phyloP scores from a whole-genome alignment of 2,888 invertebrate species.

The Athalia rosae region DNA sequence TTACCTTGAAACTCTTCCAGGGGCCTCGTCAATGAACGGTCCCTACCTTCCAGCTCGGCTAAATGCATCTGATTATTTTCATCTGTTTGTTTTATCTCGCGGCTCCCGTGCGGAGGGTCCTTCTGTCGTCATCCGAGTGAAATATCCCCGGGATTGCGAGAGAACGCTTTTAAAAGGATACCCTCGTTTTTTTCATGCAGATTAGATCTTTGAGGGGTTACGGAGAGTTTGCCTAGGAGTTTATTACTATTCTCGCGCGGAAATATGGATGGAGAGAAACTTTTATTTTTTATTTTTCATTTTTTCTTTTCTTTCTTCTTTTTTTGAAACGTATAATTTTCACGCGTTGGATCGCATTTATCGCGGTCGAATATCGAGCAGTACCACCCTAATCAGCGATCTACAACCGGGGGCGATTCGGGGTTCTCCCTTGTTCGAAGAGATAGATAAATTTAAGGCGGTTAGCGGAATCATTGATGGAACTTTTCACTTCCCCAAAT shows the following conservation, averaged over 20 bases:
- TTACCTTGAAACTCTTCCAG: slow-evolving; percentile 62
- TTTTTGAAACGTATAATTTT: background rate
- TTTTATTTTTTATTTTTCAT: no score
- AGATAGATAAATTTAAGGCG: slow-evolving; percentile 26
- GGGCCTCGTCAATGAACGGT: slow-evolving; percentile 53
- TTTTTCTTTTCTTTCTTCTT: background rate
- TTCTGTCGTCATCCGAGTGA: slow-evolving; percentile 44
- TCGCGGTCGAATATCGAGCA: background rate
- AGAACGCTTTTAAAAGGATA: slow-evolving; percentile 34
- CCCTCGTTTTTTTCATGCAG: slow-evolving; percentile 44
- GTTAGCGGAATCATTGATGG: slow-evolving; percentile 35
- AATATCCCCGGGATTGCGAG: slow-evolving; percentile 42
- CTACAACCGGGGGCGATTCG: background rate
- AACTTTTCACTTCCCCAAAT: slow-evolving; percentile 35
- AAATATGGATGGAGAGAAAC: slow-evolving; percentile 14
- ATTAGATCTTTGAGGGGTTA: slow-evolving; percentile 50
- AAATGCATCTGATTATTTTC: slow-evolving; percentile 66
- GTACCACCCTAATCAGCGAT: background rate
- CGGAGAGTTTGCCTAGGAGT: slow-evolving; percentile 9
- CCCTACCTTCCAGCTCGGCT: slow-evolving; percentile 51
- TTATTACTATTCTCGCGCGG: slow-evolving; percentile 26
- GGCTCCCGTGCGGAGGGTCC: slow-evolving; percentile 21
- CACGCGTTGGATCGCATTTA: no score
- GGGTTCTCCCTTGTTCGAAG: background rate
- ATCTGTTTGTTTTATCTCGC: slow-evolving; percentile 51